A percentile compares a stretch with the other conserved stretches of the same genome.
Conservation (phyloP, 2,888 invertebrate species). For the Rotaria sp. region DNA sequence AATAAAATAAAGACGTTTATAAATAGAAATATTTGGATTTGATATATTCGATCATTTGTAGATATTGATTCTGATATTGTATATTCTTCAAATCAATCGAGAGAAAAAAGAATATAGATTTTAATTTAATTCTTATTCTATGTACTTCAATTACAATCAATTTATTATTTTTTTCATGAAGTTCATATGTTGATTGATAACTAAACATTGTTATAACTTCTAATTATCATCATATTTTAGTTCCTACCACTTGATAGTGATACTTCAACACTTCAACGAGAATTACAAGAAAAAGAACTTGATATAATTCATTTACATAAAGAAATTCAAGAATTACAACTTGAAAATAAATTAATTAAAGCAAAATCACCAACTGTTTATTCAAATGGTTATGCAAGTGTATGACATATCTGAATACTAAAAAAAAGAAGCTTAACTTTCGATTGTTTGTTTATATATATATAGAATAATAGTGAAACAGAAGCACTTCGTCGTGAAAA, state of each 20-base stretch:
- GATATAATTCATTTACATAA: constrained; percentile 39
- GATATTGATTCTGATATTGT: no score
- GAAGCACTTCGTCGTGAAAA: constrained; percentile 6
- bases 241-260: background rate
- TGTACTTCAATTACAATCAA: no score
- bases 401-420: background rate
- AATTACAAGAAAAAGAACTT: constrained; percentile 39
- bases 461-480: background rate
- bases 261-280: constrained; percentile 24
- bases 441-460: background rate
- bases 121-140: no score
- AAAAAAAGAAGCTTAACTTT: background rate
- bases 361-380: constrained; percentile 32
- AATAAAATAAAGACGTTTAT: no score
- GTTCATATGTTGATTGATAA: no score
- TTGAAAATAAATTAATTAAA: constrained; percentile 39
- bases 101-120: no score
- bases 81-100: no score
- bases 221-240: background rate
- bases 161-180: no score
- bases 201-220: no score
- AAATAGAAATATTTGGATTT: no score
- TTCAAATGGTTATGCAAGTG: constrained; percentile 11
- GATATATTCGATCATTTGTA: no score
- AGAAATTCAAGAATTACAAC: constrained; percentile 39